A percentile compares a stretch with the other conserved stretches of the same genome.
phyloP scores from a whole-genome alignment of 1,140 invertebrate genomes.

The Caenorhabditis latens region DNA sequence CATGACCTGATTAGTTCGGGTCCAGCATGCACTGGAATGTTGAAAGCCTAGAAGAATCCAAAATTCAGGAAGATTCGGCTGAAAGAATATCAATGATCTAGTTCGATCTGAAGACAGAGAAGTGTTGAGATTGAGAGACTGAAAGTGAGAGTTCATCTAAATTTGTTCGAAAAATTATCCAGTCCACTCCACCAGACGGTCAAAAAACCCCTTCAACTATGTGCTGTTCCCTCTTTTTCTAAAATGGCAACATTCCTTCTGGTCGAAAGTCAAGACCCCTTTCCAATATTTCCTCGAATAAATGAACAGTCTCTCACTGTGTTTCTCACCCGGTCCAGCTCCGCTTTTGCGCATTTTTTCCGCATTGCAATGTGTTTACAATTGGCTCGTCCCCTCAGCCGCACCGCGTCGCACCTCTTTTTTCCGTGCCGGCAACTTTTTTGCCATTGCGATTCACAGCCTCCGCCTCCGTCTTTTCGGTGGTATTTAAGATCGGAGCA shows the following conservation, averaged over 20 bases:
- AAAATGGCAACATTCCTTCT: slow-evolving; percentile 31
- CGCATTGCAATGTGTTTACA: slow-evolving; percentile 47
- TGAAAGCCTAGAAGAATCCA: too few species aligned
- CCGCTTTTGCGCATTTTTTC: slow-evolving; percentile 33
- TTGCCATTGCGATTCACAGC: slow-evolving; percentile 53
- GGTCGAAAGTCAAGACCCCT: slow-evolving; percentile 45
- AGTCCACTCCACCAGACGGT: too few species aligned
- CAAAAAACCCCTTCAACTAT: not conserved
- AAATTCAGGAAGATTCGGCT: too few species aligned
- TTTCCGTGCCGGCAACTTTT: slow-evolving; percentile 36
- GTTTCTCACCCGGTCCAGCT: slow-evolving; percentile 1
- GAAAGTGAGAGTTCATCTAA: too few species aligned
- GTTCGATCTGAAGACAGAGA: too few species aligned
- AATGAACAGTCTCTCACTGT: slow-evolving; percentile 26
- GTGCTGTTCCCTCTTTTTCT: not conserved
- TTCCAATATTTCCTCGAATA: not conserved
- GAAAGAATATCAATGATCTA: too few species aligned
- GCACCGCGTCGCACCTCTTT: slow-evolving; percentile 15
- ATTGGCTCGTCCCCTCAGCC: not conserved
- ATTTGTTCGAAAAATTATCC: too few species aligned
- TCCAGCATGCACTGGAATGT: too few species aligned
- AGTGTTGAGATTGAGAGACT: too few species aligned
- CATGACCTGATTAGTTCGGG: too few species aligned
- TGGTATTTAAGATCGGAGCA: slow-evolving; percentile 33
- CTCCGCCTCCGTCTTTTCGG: slow-evolving; percentile 11